Conservation (phyloP, 2,797 vertebrate genomes). For the Erethizon dorsatum region DNA sequence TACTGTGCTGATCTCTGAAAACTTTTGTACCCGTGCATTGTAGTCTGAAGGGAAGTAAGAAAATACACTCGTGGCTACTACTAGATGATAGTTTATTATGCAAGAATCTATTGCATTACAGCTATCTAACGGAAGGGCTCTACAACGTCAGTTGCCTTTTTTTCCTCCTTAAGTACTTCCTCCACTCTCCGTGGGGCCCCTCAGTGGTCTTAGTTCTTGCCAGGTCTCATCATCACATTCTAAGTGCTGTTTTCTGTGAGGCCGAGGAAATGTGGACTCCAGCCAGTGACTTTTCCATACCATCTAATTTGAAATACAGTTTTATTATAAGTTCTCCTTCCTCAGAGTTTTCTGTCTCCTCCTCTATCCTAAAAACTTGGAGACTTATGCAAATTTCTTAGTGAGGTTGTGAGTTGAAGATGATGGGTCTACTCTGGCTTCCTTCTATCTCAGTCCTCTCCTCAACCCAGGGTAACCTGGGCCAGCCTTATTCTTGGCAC, state of each 20-base stretch:
- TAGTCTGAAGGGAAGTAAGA: constrained; percentile 20
- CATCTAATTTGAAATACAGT: not conserved
- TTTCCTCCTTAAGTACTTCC: not conserved
- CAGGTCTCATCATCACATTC: not conserved
- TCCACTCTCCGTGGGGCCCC: not conserved
- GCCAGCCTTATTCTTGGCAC: not conserved
- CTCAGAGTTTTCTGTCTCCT: not conserved
- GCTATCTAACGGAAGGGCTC: not conserved
- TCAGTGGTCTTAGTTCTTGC: not conserved
- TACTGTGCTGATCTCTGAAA: not conserved
- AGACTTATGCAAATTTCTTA: not conserved
- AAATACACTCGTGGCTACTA: not conserved
- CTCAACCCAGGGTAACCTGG: not conserved
- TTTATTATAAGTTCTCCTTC: not conserved
- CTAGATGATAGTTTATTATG: not conserved
- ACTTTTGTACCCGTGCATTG: not conserved
- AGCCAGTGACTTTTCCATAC: not conserved
- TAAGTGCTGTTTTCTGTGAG: not conserved
- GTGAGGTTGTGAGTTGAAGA: not conserved
- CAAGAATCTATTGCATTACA: not conserved
- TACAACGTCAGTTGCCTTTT: not conserved
- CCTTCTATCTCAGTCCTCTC: not conserved
- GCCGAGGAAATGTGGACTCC: not conserved
- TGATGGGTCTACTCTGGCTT: not conserved
- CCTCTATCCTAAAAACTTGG: constrained; percentile 28